Evolutionary conservation across 2,797 vertebrate genomes (phyloP).

Genomic region (Rhodeus uyekii): DNA sequence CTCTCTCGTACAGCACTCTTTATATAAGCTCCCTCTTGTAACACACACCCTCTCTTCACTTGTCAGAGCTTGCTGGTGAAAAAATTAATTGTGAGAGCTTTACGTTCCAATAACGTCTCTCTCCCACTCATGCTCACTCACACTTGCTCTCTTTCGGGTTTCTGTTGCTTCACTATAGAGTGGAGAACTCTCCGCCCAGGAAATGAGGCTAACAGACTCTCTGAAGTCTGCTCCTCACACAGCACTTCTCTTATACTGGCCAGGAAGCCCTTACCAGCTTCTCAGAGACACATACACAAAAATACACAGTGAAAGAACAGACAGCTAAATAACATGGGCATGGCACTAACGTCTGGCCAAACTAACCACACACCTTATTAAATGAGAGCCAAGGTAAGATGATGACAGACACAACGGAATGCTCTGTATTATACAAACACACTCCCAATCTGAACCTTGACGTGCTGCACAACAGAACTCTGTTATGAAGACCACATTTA

Average conservation of each 20-base stretch:
- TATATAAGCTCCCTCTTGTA: conserved; percentile 24
- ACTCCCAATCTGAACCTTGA: neutral
- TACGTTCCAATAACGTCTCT: conserved; percentile 68
- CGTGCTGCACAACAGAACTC: conserved; percentile 18
- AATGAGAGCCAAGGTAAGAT: conserved; percentile 49
- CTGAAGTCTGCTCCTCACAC: conserved; percentile 71
- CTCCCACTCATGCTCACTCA: conserved; percentile 52
- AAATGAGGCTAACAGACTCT: conserved; percentile 80
- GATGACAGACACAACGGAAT: conserved; percentile 19
- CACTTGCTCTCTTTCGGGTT: conserved; percentile 66
- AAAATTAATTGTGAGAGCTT: conserved; percentile 76
- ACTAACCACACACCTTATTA: conserved; percentile 61
- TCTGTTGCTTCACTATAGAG: conserved; percentile 78
- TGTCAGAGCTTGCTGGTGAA: conserved; percentile 77
- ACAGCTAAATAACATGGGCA: conserved; percentile 64
- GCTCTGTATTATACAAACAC: conserved; percentile 22
- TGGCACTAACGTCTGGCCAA: conserved; percentile 56
- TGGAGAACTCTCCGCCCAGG: conserved; percentile 80
- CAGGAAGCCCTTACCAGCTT: conserved; percentile 27
- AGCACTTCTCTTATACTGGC: conserved; percentile 33
- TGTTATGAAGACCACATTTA: neutral
- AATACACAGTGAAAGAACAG: conserved; percentile 46
- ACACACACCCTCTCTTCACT: conserved; percentile 60
- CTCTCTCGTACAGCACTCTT: conserved; percentile 27
- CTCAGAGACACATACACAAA: conserved; percentile 19